Evolutionary conservation across 2,888 invertebrate genomes (phyloP), one percentile per base, ranked within the genome.

Genomic region (Automeris io): DNA sequence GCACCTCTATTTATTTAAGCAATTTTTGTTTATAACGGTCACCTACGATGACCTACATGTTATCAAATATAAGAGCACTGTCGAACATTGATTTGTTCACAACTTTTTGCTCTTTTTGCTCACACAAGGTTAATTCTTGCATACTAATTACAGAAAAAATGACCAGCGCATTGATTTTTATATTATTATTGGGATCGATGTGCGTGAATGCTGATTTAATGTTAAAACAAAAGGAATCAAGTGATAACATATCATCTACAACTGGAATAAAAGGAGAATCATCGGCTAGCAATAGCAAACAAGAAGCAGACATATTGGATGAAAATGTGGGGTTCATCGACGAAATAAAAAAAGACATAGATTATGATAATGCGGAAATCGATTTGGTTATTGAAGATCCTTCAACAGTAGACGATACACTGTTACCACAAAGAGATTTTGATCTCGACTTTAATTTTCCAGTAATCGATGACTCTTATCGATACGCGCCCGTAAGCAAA

Each of bases 21-120:
- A 56, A 58, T 63, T 61, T 41, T 44, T 45, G 34, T 37, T 37
- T 21, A n/a, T 40, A 51, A 55, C 60, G 46, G 52, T 46, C 50
- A 57, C 67, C 79, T 81, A 82, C 77, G 80, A 72, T 55, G 78
- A 63, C 82, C 79, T 52, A 67, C 53, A 65, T 72, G 40, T 43
- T 41, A 18, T 37, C 36, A 49, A 57, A 75, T 83, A 83, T 70
- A 81, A 80, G 58, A 46, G 56, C 40, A 46, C 33, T 39, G 40
- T 40, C 39, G 37, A 42, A 40, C 48, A 46, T 46, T 24, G 26
- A 46, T 47, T 51, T 47, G 53, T 43, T 57, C 37, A 42, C 47
- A 39, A 36, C 33, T 21, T 12, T 33, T 47, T 45, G 36, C 35
- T 29, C 29, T 29, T 8, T n/a, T n/a, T n/a, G n/a, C n/a, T 8